Percentiles rank a stretch among this genome's conserved stretches.
These are phyloP conservation scores for Myiagra hebetior DNA, from an alignment of 2,113 vertebrate species.

Conservation along the genomic window DNA sequence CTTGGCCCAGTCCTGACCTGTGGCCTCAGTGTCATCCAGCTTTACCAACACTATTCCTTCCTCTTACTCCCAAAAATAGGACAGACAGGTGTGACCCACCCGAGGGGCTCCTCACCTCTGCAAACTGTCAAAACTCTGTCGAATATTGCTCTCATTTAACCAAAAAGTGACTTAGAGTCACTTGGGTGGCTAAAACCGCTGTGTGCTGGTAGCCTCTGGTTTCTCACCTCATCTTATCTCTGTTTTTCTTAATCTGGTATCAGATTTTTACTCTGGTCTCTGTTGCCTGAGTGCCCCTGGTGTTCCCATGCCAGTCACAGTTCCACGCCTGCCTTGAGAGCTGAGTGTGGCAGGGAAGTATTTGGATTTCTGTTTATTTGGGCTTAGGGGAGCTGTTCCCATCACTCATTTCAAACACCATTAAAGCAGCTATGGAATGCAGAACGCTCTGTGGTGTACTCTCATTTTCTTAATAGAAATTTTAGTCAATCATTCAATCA, in stretches of 20 bases:
- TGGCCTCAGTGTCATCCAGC: neutral
- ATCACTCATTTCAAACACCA: neutral
- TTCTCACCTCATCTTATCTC: neutral
- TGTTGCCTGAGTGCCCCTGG: too few relatives aligned
- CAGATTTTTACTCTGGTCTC: neutral
- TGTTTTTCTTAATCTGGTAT: rapidly evolving
- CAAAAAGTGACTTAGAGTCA: neutral
- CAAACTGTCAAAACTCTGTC: neutral
- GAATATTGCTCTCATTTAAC: neutral
- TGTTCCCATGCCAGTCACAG: neutral
- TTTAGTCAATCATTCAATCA: neutral
- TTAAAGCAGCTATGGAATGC: neutral
- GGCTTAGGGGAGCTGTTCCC: rapidly evolving
- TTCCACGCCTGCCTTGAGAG: neutral
- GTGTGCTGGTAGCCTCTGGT: neutral
- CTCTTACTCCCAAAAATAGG: neutral
- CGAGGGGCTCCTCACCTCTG: neutral
- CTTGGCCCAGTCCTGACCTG: neutral
- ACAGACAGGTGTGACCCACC: neutral
- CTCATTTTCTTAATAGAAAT: neutral
- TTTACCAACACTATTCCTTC: neutral
- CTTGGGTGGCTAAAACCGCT: rapidly evolving
- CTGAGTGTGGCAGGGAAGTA: rapidly evolving
- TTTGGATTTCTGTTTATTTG: neutral
- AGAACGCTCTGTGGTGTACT: neutral